phyloP scores from a whole-genome alignment of 2,113 vertebrate species.

The Poeciliopsis retropinna region DNA sequence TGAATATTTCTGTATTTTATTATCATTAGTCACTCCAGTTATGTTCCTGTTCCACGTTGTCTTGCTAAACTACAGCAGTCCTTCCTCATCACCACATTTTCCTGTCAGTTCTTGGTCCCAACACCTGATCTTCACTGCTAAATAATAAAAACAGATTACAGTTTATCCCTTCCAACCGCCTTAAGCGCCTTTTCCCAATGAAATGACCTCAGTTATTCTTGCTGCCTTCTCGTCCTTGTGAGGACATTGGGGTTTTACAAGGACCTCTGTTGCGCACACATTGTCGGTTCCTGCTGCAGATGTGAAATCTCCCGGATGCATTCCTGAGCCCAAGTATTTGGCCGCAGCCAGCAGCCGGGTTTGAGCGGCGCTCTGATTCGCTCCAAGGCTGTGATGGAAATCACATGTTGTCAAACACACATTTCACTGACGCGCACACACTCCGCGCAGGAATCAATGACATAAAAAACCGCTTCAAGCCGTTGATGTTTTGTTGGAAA shows the following conservation, averaged over 20 bases:
- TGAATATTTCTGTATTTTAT: too few relatives aligned
- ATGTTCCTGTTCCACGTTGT: too few relatives aligned
- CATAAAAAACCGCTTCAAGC: slow-evolving; percentile 28
- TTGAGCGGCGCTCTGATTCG: slow-evolving; percentile 49
- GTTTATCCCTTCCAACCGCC: slow-evolving; percentile 7
- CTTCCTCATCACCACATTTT: slow-evolving; percentile 1
- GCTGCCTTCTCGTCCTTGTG: slow-evolving; percentile 40
- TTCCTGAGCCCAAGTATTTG: slow-evolving; percentile 69
- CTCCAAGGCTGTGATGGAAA: slow-evolving; percentile 61
- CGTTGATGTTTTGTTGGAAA: slow-evolving; percentile 12
- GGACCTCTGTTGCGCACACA: slow-evolving; percentile 19
- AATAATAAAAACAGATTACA: not conserved
- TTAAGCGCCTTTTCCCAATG: slow-evolving; percentile 22
- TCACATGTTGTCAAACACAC: slow-evolving; percentile 60
- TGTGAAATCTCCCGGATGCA: slow-evolving; percentile 57
- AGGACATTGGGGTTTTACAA: slow-evolving; percentile 41
- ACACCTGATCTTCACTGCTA: slow-evolving; percentile 20
- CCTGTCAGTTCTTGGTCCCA: not conserved
- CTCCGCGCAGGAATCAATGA: slow-evolving; percentile 7
- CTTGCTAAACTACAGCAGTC: not conserved
- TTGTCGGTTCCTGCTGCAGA: slow-evolving; percentile 50
- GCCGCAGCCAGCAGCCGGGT: slow-evolving; percentile 40
- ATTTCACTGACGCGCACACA: slow-evolving; percentile 15
- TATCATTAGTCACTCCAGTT: too few relatives aligned
- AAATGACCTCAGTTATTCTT: slow-evolving; percentile 34